Conservation (phyloP, 2,888 invertebrate species). For the Pilophorus perplexus region DNA sequence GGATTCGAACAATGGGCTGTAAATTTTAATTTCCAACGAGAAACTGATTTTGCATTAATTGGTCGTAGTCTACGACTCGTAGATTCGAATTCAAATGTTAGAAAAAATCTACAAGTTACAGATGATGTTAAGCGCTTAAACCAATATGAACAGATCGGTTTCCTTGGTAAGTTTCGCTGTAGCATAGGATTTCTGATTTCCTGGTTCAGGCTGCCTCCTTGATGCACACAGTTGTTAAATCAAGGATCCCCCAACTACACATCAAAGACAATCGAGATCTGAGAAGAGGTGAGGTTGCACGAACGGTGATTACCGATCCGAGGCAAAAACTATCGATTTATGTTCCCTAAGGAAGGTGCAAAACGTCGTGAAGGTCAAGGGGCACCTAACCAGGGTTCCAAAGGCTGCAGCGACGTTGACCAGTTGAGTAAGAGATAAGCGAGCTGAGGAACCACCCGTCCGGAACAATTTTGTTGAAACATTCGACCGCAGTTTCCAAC, state of each 20-base stretch:
- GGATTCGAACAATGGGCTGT: conserved; percentile 1
- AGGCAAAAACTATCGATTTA: conserved; percentile 13
- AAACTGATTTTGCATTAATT: no score
- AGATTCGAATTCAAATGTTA: no score
- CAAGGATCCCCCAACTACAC: no score
- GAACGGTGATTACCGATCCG: conserved; percentile 6
- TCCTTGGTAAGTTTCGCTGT: no score
- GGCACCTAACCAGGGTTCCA: conserved; percentile 6
- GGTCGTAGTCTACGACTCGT: no score
- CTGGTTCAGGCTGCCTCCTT: no score
- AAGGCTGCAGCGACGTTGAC: conserved; percentile 11
- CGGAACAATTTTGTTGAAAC: conserved; percentile 28
- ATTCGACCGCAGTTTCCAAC: conserved; percentile 16
- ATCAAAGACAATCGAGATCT: no score
- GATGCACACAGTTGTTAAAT: no score
- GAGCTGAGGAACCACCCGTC: conserved; percentile 19
- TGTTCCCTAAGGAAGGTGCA: conserved; percentile 3
- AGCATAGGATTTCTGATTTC: no score
- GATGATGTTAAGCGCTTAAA: no score
- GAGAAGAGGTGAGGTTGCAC: neutral
- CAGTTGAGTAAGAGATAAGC: neutral
- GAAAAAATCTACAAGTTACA: no score
- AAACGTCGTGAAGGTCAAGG: conserved; percentile 34
- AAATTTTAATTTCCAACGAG: conserved; percentile 7
- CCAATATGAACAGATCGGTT: no score